phyloP scores from a whole-genome alignment of 2,113 vertebrate species.

The Tricholaema leucomelas region DNA sequence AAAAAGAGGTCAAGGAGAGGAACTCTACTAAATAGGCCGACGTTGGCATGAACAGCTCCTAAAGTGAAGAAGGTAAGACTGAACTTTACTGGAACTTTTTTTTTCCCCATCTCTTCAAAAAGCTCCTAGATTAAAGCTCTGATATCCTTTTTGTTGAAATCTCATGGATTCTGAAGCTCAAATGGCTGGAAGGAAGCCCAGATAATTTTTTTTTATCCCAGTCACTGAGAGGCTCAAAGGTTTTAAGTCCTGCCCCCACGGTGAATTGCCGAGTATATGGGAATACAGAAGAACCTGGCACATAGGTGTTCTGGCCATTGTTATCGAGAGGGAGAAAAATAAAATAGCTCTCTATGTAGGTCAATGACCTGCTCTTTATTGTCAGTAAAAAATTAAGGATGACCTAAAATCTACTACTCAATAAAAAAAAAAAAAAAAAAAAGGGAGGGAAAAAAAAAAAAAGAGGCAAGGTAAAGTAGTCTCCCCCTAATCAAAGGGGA shows the following conservation, averaged over 20 bases:
- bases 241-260: conserved; percentile 77
- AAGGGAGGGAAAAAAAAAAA: conserved; percentile 29
- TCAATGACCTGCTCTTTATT: conserved; percentile 78
- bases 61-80: conserved; percentile 68
- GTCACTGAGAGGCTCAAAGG: conserved; percentile 80
- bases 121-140: conserved; percentile 78
- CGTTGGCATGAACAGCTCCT: conserved; percentile 65
- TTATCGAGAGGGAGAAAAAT: conserved; percentile 72
- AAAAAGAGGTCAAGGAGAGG: conserved; percentile 69
- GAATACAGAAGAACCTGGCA: conserved; percentile 66
- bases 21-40: conserved; percentile 75
- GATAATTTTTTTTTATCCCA: conserved; percentile 78
- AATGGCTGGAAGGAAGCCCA: conserved; percentile 78
- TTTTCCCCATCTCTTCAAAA: conserved; percentile 78
- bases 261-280: conserved; percentile 74
- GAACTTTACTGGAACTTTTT: conserved; percentile 79
- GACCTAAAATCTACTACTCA: conserved; percentile 78
- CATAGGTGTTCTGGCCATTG: conserved; percentile 76
- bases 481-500: conserved; percentile 74
- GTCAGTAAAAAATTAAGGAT: conserved; percentile 79
- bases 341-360: conserved; percentile 79
- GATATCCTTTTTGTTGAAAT: conserved; percentile 74
- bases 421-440: background rate
- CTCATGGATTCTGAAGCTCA: conserved; percentile 79
- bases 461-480: conserved; percentile 56